Conservation (phyloP, 2,797 vertebrate genomes). For the Syngnathus rostellatus region DNA sequence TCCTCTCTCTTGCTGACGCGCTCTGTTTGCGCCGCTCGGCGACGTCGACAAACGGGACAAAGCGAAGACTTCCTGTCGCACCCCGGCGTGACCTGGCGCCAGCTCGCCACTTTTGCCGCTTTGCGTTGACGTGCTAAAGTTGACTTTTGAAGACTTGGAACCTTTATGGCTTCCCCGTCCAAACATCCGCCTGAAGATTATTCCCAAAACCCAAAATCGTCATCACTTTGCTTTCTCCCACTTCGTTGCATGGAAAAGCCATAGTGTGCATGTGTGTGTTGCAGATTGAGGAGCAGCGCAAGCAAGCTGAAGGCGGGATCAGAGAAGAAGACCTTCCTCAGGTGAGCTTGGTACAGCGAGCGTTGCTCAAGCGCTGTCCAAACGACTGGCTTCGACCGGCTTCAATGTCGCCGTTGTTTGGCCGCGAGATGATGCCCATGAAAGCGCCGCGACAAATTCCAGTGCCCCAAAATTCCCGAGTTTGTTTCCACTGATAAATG, state of each 20-base stretch:
- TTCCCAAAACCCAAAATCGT: no score
- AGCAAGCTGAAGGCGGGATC: not conserved
- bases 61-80: slow-evolving; percentile 24
- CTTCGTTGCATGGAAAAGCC: not conserved
- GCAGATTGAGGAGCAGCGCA: no score
- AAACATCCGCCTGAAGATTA: no score
- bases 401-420: no score
- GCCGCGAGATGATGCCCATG: no score
- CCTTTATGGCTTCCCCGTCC: not conserved
- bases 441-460: no score
- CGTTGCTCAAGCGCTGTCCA: no score
- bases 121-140: slow-evolving; percentile 18
- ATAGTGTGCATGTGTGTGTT: not conserved
- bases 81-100: slow-evolving; percentile 22
- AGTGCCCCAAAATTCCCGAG: no score
- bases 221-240: not conserved
- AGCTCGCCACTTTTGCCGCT: not conserved
- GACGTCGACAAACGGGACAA: not conserved
- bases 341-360: not conserved
- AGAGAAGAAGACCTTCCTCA: not conserved
- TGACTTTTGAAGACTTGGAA: not conserved
- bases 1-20: no score
- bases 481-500: no score
- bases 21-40: not conserved
- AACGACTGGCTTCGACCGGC: no score